phyloP scores from a whole-genome alignment of 2,797 vertebrate genomes.

The Epinephelus awoara region DNA sequence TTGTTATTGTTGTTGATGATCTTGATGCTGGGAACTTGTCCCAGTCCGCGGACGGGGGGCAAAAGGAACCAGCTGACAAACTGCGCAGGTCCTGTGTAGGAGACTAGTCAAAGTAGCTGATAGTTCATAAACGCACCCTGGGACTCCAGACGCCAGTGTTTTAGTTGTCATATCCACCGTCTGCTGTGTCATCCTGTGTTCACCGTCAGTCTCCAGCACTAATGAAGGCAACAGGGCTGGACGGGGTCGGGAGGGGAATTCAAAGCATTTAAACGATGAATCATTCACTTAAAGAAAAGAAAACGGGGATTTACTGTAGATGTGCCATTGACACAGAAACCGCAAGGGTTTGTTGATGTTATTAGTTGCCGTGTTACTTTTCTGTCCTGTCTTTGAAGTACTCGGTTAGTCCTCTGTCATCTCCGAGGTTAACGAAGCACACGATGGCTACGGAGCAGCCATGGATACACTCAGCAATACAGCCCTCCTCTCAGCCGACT shows the following conservation, averaged over 20 bases:
- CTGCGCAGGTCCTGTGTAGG: conserved; percentile 46
- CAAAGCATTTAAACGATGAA: conserved; percentile 66
- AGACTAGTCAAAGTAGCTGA: conserved; percentile 70
- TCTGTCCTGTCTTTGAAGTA: conserved; percentile 48
- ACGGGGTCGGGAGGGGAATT: conserved; percentile 20
- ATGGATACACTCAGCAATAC: conserved; percentile 75
- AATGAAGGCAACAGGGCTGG: conserved; percentile 37
- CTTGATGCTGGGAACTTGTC: conserved; percentile 57
- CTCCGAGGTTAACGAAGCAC: conserved; percentile 75
- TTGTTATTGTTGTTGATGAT: conserved; percentile 52
- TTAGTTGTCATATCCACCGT: conserved; percentile 62
- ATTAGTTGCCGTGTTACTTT: conserved; percentile 54
- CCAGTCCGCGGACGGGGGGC: conserved; percentile 21
- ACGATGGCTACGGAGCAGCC: conserved; percentile 62
- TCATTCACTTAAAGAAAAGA: conserved; percentile 41
- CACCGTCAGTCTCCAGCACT: conserved; percentile 49
- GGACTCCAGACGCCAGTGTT: conserved; percentile 62
- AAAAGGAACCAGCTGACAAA: conserved; percentile 43
- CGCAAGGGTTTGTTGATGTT: conserved; percentile 40
- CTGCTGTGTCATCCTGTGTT: conserved; percentile 61
- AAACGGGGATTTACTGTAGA: conserved; percentile 19
- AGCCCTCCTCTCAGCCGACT: conserved; percentile 52
- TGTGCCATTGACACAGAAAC: conserved; percentile 63
- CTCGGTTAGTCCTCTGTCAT: conserved; percentile 54
- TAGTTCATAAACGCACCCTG: conserved; percentile 66